phyloP scores from a whole-genome alignment of 2,888 invertebrate species.

The Hoplodrina blanda region DNA sequence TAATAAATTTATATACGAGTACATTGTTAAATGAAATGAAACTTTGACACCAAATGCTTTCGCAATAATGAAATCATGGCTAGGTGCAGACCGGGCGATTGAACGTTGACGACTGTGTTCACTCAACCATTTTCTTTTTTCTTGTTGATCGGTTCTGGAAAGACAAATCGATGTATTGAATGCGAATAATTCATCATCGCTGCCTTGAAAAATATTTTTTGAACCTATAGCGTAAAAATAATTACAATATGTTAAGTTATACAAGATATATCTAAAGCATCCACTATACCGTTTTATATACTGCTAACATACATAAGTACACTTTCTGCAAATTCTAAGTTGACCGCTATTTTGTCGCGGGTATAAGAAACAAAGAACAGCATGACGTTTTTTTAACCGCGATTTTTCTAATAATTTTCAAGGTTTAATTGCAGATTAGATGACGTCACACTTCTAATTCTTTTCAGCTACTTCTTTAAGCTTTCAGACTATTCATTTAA shows the following conservation, averaged over 20 bases:
- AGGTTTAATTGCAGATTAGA: slow-evolving; percentile 63
- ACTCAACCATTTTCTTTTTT: background rate
- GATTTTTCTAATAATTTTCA: slow-evolving; percentile 29
- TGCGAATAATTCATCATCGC: background rate
- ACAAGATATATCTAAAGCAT: slow-evolving; percentile 41
- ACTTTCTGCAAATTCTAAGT: slow-evolving; percentile 51
- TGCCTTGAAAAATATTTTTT: background rate
- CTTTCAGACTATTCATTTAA: slow-evolving; percentile 33
- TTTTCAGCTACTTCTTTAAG: slow-evolving; percentile 56
- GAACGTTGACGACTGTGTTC: background rate
- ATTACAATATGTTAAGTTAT: background rate
- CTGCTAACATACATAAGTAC: slow-evolving; percentile 64
- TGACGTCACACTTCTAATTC: slow-evolving; percentile 37
- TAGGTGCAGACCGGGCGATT: background rate
- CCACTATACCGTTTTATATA: slow-evolving; percentile 60
- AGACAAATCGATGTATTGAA: no score
- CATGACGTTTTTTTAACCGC: slow-evolving; percentile 34
- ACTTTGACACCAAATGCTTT: slow-evolving; percentile 8
- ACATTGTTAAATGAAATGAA: background rate
- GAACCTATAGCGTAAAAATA: background rate
- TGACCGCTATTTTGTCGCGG: slow-evolving; percentile 55
- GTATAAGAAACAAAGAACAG: slow-evolving; percentile 27
- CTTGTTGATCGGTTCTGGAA: background rate
- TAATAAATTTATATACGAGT: background rate
- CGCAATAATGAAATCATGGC: background rate